phyloP scores from a whole-genome alignment of 2,797 vertebrate genomes.

The Channa striata region DNA sequence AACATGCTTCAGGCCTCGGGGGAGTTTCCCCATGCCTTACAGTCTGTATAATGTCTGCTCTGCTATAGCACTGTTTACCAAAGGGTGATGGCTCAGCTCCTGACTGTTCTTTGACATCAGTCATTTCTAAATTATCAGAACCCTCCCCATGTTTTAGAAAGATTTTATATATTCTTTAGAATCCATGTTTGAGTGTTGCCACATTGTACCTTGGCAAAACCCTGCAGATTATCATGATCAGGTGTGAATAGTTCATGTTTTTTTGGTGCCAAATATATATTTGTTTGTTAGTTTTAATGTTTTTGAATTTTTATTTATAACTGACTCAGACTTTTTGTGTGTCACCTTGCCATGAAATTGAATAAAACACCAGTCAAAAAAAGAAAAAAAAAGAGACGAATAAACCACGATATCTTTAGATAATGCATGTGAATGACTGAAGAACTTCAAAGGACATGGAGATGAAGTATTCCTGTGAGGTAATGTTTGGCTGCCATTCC shows the following conservation, averaged over 20 bases:
- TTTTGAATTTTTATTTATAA: background rate
- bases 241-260: too few species aligned
- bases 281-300: background rate
- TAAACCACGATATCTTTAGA: background rate
- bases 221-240: too few species aligned
- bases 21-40: conserved; percentile 11
- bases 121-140: background rate
- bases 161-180: too few species aligned
- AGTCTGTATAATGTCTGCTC: conserved; percentile 14
- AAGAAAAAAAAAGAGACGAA: background rate
- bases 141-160: too few species aligned
- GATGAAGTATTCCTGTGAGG: conserved; percentile 48
- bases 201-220: too few species aligned
- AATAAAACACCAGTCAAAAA: background rate
- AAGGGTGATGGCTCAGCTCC: background rate
- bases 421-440: conserved; percentile 11
- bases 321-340: too few species aligned
- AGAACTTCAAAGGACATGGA: conserved; percentile 21
- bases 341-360: background rate
- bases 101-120: conserved; percentile 4
- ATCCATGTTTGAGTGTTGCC: too few species aligned
- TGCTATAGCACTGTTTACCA: conserved; percentile 11
- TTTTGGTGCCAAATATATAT: too few species aligned
- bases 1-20: background rate
- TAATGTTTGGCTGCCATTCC: conserved; percentile 42